Conservation (phyloP, 2,797 vertebrate species). For the Chelon auratus region DNA sequence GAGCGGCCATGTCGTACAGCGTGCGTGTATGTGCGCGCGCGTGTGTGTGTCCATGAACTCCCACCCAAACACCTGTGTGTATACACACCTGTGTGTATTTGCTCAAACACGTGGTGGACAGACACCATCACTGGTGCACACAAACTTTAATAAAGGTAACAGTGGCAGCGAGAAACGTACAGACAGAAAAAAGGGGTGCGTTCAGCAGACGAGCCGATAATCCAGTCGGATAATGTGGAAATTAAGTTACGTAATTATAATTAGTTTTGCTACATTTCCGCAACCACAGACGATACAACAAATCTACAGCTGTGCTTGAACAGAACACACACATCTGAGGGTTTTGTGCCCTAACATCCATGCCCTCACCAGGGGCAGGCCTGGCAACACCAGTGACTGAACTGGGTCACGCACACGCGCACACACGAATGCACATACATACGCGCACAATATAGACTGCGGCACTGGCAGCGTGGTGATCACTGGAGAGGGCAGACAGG, state of each 20-base stretch:
- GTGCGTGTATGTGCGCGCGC: constrained; percentile 15
- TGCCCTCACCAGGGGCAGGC: constrained; percentile 73
- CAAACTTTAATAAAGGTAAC: constrained; percentile 1
- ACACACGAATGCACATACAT: constrained; percentile 40
- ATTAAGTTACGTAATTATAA: constrained; percentile 1
- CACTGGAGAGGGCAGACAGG: constrained; percentile 82
- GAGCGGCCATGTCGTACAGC: constrained; percentile 54
- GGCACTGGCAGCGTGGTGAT: constrained; percentile 81
- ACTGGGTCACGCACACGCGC: constrained; percentile 79
- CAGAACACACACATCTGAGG: constrained; percentile 59
- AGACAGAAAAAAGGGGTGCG: not conserved
- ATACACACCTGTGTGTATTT: constrained; percentile 21
- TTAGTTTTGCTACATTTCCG: not conserved
- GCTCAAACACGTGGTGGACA: constrained; percentile 3
- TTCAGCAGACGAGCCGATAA: not conserved
- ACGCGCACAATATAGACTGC: constrained; percentile 68
- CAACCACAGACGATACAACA: constrained; percentile 21
- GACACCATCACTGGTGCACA: not conserved
- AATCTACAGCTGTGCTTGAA: constrained; percentile 44
- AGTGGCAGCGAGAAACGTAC: not conserved
- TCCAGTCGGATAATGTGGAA: constrained; percentile 1
- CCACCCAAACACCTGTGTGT: not conserved
- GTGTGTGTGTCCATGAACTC: constrained; percentile 28
- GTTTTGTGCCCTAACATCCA: constrained; percentile 68
- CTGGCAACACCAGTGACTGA: constrained; percentile 77